phyloP scores from a whole-genome alignment of 2,113 vertebrate species.

The Clarias magur region DNA sequence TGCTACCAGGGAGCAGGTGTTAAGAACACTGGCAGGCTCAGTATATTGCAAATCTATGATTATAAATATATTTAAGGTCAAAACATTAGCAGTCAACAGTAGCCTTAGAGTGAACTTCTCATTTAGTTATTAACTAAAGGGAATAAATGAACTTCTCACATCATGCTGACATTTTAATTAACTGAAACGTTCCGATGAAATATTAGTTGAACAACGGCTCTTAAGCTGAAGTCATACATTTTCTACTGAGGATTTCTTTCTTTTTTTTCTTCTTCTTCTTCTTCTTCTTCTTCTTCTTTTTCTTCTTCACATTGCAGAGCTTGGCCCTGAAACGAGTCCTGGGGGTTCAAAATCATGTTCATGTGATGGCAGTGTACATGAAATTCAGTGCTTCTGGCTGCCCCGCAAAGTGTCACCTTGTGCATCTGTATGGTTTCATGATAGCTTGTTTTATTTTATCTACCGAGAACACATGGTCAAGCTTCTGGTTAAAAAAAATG shows the following conservation, averaged over 20 bases:
- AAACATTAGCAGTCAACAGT: not conserved
- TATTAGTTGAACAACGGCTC: conserved; percentile 16
- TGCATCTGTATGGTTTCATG: conserved; percentile 9
- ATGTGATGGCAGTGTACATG: not conserved
- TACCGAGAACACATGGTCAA: conserved; percentile 24
- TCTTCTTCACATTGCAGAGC: not conserved
- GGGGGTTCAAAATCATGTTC: conserved; percentile 24
- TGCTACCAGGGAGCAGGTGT: not conserved
- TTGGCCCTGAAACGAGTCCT: not conserved
- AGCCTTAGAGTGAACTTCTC: not conserved
- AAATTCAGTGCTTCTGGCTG: not conserved
- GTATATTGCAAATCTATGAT: not conserved
- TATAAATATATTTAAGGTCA: not conserved
- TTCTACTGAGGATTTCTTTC: not conserved
- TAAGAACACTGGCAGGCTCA: not conserved
- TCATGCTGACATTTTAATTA: conserved; percentile 41
- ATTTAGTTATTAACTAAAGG: conserved; percentile 16
- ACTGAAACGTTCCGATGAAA: conserved; percentile 16
- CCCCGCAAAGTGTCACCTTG: not conserved
- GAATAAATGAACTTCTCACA: conserved; percentile 15
- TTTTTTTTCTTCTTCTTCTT: not conserved
- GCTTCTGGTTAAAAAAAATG: not conserved
- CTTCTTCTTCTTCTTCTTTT: not conserved
- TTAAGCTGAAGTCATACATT: conserved; percentile 1
- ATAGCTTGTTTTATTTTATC: conserved; percentile 39